Base-by-base conservation (phyloP, 2,797 vertebrate species). In the Gymnothorax javanicus region DNA sequence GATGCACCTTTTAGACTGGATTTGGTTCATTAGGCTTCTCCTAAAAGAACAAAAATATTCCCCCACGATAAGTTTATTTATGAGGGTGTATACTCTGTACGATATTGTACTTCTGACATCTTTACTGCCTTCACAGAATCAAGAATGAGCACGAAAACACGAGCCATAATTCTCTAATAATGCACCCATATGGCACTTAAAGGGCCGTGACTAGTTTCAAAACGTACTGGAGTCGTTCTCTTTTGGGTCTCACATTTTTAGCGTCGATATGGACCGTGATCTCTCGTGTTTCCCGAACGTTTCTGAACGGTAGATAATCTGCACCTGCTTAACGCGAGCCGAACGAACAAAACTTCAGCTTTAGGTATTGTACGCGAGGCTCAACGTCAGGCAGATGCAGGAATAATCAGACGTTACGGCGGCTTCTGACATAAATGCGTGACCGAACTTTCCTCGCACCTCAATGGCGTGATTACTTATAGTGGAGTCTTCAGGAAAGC, bases 301-400 rank as follows among this genome's bases (percentile, higher is more conserved):
- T 27, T 23, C 52, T n/a, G 60, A 54, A 54, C 91, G 89, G 96
- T 79, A 91, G 98, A 94, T 83, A 91, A 94, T 94, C 98, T 97
- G 96, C 97, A 97, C 97, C 97, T 98, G 98, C 98, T 90, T 99
- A 99, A 99, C 98, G 98, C 98, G 98, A 99, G 98, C 98, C 98
- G 98, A 99, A 99, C 98, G 98, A 99, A 99, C 98, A 99, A 99
- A 99, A 99, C 98, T 93, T 97, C 96, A 95, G 96, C 97, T 96
- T 97, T 97, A 99, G 97, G 98, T 98, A 97, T 99, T 99, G 98
- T 97, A 95, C 98, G 98, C 97, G 97, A 96, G 98, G 98, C 98
- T 99, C 98, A 97, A 97, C 98, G 98, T 98, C 92, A 97, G 94
- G 95, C 97, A 96, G 96, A 96, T 95, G 96, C 96, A 93, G 96